Conservation (phyloP, 2,797 vertebrate species). For the Chelonia mydas region DNA sequence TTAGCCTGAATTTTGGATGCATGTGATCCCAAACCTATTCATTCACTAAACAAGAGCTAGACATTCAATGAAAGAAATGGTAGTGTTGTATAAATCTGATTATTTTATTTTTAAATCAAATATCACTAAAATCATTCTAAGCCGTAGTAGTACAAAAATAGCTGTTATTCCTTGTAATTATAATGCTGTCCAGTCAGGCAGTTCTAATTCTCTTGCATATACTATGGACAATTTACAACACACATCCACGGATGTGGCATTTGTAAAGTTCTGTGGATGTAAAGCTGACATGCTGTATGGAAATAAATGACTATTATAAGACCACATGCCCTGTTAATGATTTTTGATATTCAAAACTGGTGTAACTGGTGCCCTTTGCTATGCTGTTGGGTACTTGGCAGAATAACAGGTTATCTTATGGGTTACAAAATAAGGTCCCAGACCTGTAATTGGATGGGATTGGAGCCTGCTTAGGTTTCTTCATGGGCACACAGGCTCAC, state of each 20-base stretch:
- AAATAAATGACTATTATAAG: conserved; percentile 58
- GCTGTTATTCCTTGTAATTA: conserved; percentile 58
- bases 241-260: conserved; percentile 43
- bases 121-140: conserved; percentile 71
- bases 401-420: conserved; percentile 11
- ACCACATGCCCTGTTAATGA: conserved; percentile 33
- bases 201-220: conserved; percentile 42
- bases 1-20: conserved; percentile 59
- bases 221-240: conserved; percentile 19
- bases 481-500: background rate
- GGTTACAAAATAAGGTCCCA: conserved; percentile 1
- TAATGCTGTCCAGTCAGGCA: conserved; percentile 19
- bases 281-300: conserved; percentile 49
- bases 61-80: conserved; percentile 54
- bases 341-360: conserved; percentile 39
- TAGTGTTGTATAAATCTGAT: conserved; percentile 49
- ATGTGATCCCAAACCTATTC: conserved; percentile 33
- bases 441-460: background rate
- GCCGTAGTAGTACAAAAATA: conserved; percentile 21
- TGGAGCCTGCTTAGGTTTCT: background rate
- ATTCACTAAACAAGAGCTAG: conserved; percentile 62
- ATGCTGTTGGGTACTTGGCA: conserved; percentile 16
- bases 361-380: conserved; percentile 31
- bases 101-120: conserved; percentile 64
- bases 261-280: conserved; percentile 43